Conservation (phyloP, 2,113 vertebrate species). For the Eonycteris spelaea region DNA sequence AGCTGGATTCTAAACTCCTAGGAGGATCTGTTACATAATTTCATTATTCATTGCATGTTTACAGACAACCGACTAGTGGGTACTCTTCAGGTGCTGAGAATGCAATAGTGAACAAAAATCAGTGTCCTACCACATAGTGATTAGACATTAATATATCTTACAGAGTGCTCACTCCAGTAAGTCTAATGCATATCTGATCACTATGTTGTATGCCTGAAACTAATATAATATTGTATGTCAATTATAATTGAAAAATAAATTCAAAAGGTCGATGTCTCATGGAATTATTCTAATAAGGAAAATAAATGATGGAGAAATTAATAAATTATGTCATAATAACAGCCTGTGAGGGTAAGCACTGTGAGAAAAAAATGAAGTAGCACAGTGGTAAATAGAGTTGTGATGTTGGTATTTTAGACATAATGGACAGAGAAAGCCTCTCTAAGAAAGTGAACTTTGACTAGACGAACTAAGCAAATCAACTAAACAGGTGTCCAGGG, state of each 20-base stretch:
- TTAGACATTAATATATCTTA: background rate
- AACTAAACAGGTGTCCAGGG: background rate
- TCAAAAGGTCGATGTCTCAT: background rate
- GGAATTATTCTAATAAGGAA: background rate
- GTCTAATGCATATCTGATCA: background rate
- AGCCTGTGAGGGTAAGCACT: background rate
- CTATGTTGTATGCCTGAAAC: background rate
- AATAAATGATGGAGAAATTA: background rate
- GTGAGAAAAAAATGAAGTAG: background rate
- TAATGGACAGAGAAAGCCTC: background rate
- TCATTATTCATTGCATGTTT: background rate
- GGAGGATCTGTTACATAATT: background rate
- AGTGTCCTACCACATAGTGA: background rate
- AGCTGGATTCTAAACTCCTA: background rate
- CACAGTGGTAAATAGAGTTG: background rate
- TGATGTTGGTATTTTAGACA: background rate
- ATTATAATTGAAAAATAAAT: background rate
- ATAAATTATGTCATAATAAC: background rate
- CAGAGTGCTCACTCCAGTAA: background rate
- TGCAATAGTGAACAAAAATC: background rate
- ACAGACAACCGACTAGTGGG: background rate
- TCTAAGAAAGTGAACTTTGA: background rate
- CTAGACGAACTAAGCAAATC: background rate
- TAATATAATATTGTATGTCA: background rate
- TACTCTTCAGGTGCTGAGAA: background rate